These are phyloP conservation scores for Papio anubis DNA, from an alignment of 2,113 vertebrate genomes.

Conservation along the genomic window DNA sequence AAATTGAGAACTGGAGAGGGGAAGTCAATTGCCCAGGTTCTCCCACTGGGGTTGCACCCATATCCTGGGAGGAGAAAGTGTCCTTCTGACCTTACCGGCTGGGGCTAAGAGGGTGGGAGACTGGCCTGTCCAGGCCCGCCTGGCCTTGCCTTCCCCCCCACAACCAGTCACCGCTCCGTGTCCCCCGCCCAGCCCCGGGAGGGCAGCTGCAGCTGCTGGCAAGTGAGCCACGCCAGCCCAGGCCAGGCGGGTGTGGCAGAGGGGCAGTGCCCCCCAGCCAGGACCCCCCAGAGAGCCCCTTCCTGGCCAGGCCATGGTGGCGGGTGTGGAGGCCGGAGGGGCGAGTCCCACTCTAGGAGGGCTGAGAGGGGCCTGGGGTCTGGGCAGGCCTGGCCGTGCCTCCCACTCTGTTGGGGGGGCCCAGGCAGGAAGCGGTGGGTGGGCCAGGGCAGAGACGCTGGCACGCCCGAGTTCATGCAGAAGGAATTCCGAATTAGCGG, in stretches of 20 bases:
- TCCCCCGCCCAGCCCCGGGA: slow-evolving; percentile 8
- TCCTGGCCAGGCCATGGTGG: background rate
- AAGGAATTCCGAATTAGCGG: slow-evolving; percentile 80
- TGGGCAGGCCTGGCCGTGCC: background rate
- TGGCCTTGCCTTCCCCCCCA: slow-evolving; percentile 22
- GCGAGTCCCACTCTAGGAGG: background rate
- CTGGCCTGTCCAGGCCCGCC: background rate
- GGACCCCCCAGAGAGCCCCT: slow-evolving; percentile 56
- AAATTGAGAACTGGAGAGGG: background rate
- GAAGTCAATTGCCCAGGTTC: background rate
- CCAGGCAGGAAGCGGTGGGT: slow-evolving; percentile 77
- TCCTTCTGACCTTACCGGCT: slow-evolving; percentile 23
- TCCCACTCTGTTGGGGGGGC: slow-evolving; percentile 52
- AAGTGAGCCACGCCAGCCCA: background rate
- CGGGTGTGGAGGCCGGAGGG: background rate
- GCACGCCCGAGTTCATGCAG: slow-evolving; percentile 75
- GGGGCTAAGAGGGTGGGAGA: background rate
- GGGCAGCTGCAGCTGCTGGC: slow-evolving; percentile 74
- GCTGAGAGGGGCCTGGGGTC: slow-evolving; percentile 37
- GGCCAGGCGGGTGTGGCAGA: slow-evolving; percentile 51
- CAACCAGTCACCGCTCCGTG: too few species aligned
- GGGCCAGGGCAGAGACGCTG: slow-evolving; percentile 75
- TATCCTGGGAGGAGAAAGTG: background rate
- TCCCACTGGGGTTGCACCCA: background rate
- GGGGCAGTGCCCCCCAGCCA: slow-evolving; percentile 56